Evolutionary conservation across 1,140 invertebrate species (phyloP), one percentile per base, ranked within the genome.

Genomic region (Tetranychus urticae): DNA sequence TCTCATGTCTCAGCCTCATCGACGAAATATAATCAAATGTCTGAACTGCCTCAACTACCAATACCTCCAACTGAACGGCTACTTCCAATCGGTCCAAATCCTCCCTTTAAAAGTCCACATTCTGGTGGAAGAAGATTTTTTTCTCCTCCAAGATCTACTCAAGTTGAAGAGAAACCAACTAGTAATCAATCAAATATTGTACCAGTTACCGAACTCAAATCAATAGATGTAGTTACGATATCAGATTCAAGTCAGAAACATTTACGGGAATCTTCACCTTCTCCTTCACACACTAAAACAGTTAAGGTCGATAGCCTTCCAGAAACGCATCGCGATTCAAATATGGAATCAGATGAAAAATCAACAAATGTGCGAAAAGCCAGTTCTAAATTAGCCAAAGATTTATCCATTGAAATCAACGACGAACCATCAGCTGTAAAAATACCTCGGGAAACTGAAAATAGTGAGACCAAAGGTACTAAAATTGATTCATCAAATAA

Each of bases 31-130:
- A 23, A 23, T 23, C 23, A 23, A 23, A 23, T 23, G 23, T 31
- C 50, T n/a, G 50, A 52, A 42, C 10, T 42, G 10, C 39, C 39
- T 52, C n/a, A 33, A 6, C 31, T 52, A 2, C n/a, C 50, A 52
- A 31, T 52, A 33, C 50, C 50, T 31, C 56, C 64, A 33, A 61
- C 36, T 39, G 67, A 68, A 60, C 57, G 67, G 45, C 47, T 68
- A 31, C 55, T 67, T 6, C 66, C 66, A 37, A 62, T 67, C 12
- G 65, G 65, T 13, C 61, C 63, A 14, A 35, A 50, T 35, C 57
- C 50, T 14, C 36, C 59, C 42, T 23, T 56, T 7, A 64, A 63
- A 59, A 63, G 64, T 60, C 34, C n/a, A 8, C n/a, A 23, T 52
- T 4, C 50, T n/a, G 8, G 8, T 56, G 34, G 58, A 3, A 59